Evolutionary conservation across 1,140 invertebrate species (phyloP).

Genomic region (Radopholus similis): DNA sequence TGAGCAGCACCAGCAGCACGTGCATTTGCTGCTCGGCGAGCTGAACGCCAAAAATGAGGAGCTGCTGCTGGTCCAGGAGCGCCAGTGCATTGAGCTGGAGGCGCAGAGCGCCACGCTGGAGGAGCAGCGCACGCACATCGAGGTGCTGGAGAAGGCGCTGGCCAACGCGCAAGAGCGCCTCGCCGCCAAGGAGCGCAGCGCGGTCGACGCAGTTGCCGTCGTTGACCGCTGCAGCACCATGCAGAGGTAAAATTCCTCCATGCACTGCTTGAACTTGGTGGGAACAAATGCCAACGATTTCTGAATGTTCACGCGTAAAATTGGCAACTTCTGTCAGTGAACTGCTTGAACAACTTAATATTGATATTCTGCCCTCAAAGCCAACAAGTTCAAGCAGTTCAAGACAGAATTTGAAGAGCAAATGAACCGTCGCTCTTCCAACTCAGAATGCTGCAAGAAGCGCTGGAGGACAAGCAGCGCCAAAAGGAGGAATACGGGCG

Average conservation of each 20-base stretch:
- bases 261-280: background rate
- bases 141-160: constrained; percentile 82
- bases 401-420: background rate
- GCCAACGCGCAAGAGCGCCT: constrained; percentile 86
- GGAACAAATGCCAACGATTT: background rate
- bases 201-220: constrained; percentile 37
- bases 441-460: constrained; percentile 31
- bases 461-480: constrained; percentile 38
- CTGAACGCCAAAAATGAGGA: constrained; percentile 67
- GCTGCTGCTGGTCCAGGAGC: constrained; percentile 77
- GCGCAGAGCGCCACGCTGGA: constrained; percentile 81
- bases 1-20: constrained; percentile 26
- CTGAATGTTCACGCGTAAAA: background rate
- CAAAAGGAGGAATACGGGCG: constrained; percentile 35
- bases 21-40: constrained; percentile 31
- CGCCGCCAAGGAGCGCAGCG: constrained; percentile 71
- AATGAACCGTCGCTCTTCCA: background rate
- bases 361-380: too few species aligned
- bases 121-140: constrained; percentile 85
- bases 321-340: background rate
- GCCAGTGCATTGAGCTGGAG: constrained; percentile 82
- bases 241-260: constrained; percentile 22
- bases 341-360: background rate
- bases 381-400: background rate
- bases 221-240: constrained; percentile 37